These are phyloP conservation scores for Diaprepes abbreviatus DNA, from an alignment of 2,888 invertebrate genomes.

Conservation along the genomic window DNA sequence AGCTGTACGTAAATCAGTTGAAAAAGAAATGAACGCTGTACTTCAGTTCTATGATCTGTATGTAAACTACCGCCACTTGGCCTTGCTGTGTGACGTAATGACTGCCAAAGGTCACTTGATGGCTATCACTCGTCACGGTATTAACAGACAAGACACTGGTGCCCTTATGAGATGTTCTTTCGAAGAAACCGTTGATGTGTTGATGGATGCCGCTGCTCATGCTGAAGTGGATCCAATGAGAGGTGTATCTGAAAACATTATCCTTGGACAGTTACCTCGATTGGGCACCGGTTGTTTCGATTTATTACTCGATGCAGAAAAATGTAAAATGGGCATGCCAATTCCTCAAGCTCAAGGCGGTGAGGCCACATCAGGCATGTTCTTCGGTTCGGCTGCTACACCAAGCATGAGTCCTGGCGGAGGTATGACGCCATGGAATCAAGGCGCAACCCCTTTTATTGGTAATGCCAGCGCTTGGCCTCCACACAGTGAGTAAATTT, in stretches of 20 bases:
- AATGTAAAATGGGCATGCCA: conserved; percentile 98
- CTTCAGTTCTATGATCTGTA: conserved; percentile 99
- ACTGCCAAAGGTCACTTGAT: conserved; percentile 99
- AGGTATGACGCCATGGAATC: conserved; percentile 92
- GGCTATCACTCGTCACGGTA: conserved; percentile 99
- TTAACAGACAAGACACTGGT: conserved; percentile 95
- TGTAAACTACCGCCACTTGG: conserved; percentile 99
- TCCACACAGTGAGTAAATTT: conserved; percentile 79
- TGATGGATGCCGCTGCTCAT: conserved; percentile 98
- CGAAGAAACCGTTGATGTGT: conserved; percentile 99
- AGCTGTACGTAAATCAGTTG: conserved; percentile 98
- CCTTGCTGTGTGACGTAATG: conserved; percentile 99
- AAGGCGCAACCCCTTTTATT: conserved; percentile 84
- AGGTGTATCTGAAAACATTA: conserved; percentile 98
- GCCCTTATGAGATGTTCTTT: conserved; percentile 99
- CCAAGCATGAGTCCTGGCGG: conserved; percentile 88
- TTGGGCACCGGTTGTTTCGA: conserved; percentile 99
- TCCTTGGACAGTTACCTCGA: conserved; percentile 97
- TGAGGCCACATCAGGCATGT: conserved; percentile 84
- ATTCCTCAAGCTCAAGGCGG: conserved; percentile 85
- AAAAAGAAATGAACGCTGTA: conserved; percentile 99
- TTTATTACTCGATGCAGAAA: conserved; percentile 95
- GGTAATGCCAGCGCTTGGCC: conserved; percentile 83
- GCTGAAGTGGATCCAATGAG: conserved; percentile 81
- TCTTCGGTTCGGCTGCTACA: conserved; percentile 82